Percentiles rank a stretch among this genome's conserved stretches.
Evolutionary conservation across 1,140 invertebrate genomes (phyloP).

Genomic region (Drosophila oshimai): DNA sequence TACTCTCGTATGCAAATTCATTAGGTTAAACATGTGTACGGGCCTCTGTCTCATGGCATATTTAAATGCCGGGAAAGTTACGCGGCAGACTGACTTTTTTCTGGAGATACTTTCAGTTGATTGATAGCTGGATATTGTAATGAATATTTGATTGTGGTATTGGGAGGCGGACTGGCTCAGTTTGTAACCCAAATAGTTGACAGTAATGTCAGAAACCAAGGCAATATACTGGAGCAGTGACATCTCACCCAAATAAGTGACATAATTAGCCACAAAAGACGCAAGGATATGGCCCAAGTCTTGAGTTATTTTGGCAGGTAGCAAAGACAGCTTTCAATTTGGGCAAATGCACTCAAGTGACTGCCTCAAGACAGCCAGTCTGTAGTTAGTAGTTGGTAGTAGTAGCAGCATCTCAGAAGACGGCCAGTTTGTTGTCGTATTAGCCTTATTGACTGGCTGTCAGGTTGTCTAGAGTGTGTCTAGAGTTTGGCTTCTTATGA

Average conservation of each 20-base stretch:
- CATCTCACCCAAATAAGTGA: conserved; percentile 27
- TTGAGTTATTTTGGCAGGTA: conserved; percentile 38
- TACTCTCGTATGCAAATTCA: conserved; percentile 41
- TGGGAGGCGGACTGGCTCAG: neutral
- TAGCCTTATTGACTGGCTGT: conserved; percentile 37
- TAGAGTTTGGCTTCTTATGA: conserved; percentile 34
- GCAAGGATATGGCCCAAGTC: conserved; percentile 10
- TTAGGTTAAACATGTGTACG: conserved; percentile 42
- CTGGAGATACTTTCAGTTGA: neutral
- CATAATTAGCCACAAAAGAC: conserved; percentile 53
- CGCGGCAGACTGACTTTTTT: neutral
- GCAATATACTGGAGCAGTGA: neutral
- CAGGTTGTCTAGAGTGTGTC: neutral
- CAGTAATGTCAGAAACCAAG: conserved; percentile 39
- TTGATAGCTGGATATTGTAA: conserved; percentile 19
- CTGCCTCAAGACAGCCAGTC: conserved; percentile 12
- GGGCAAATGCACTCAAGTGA: conserved; percentile 46
- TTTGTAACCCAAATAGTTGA: conserved; percentile 29
- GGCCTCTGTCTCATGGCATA: conserved; percentile 22
- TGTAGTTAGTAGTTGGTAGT: too few species aligned
- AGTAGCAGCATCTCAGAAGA: conserved; percentile 2
- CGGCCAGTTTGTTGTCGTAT: conserved; percentile 27
- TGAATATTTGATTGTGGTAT: conserved; percentile 29
- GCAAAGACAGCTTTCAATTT: conserved; percentile 51
- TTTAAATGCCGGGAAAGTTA: conserved; percentile 25